Conservation (phyloP, 2,113 vertebrate species). For the Pleuronectes platessa region DNA sequence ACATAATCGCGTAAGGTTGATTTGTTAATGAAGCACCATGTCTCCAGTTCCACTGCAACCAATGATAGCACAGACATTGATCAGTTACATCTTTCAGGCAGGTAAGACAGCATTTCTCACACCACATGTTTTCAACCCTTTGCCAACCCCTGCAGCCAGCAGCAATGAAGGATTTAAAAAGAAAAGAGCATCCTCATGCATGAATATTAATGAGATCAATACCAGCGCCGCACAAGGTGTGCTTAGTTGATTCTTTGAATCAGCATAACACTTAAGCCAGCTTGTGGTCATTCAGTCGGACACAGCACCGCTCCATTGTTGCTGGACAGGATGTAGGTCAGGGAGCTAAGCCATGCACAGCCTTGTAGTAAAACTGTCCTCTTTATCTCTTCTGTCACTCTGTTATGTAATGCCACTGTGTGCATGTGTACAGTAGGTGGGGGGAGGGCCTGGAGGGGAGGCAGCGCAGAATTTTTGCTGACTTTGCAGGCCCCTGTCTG, state of each 20-base stretch:
- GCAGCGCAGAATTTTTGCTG: slow-evolving; percentile 51
- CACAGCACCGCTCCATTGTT: slow-evolving; percentile 31
- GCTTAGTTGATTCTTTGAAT: slow-evolving; percentile 2
- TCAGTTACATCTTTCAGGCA: neutral
- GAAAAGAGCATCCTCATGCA: neutral
- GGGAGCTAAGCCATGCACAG: slow-evolving; percentile 65
- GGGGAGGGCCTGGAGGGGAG: neutral
- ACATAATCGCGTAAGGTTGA: neutral
- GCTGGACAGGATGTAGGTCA: slow-evolving; percentile 77
- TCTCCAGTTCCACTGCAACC: neutral
- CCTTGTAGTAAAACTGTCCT: slow-evolving; percentile 77
- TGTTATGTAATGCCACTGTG: slow-evolving; percentile 73
- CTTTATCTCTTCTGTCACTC: slow-evolving; percentile 75
- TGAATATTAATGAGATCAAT: neutral
- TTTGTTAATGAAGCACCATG: neutral
- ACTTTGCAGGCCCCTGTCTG: slow-evolving; percentile 42
- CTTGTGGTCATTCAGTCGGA: slow-evolving; percentile 40
- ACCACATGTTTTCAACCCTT: neutral
- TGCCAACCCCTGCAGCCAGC: neutral
- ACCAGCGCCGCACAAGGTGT: neutral
- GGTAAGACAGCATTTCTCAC: neutral
- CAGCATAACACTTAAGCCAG: neutral
- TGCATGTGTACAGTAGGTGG: slow-evolving; percentile 60
- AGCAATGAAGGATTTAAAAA: neutral
- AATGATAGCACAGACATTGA: neutral